Conservation (phyloP, 2,888 invertebrate genomes). For the Acanthacorydalis orientalis region DNA sequence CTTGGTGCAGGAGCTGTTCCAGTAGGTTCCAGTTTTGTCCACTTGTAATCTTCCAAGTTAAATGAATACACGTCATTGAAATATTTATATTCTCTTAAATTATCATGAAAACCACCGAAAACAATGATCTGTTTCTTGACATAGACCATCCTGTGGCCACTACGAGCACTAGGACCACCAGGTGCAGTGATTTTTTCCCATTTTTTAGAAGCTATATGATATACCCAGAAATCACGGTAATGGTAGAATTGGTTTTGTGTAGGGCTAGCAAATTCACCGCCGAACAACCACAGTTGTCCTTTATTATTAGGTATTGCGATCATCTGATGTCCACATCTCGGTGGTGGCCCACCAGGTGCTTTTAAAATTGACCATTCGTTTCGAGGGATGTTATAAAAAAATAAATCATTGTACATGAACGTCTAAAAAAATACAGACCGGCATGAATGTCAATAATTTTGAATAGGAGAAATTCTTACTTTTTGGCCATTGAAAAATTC, state of each 20-base stretch:
- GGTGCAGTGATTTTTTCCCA: slow-evolving; percentile 71
- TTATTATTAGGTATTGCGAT: slow-evolving; percentile 53
- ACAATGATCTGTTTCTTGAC: slow-evolving; percentile 62
- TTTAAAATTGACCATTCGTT: slow-evolving; percentile 67
- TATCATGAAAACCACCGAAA: slow-evolving; percentile 89
- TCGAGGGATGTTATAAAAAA: slow-evolving; percentile 62
- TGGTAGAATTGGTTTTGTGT: slow-evolving; percentile 86
- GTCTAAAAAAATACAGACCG: slow-evolving; percentile 37
- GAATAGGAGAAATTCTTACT: slow-evolving; percentile 24
- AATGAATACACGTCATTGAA: slow-evolving; percentile 76
- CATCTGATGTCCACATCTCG: slow-evolving; percentile 80
- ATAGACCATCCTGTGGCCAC: slow-evolving; percentile 77
- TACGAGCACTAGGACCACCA: slow-evolving; percentile 68
- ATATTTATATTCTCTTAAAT: slow-evolving; percentile 73
- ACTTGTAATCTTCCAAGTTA: slow-evolving; percentile 59
- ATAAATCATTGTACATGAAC: slow-evolving; percentile 70
- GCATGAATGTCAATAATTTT: slow-evolving; percentile 3
- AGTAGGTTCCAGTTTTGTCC: slow-evolving; percentile 51
- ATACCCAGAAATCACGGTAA: slow-evolving; percentile 82
- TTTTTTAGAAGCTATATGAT: slow-evolving; percentile 48
- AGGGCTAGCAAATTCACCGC: slow-evolving; percentile 84
- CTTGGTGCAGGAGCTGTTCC: slow-evolving; percentile 59
- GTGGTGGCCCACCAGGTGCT: slow-evolving; percentile 73
- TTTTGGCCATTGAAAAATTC: slow-evolving; percentile 81
- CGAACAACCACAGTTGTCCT: slow-evolving; percentile 67